Evolutionary conservation across 92 coral and sea anemone genomes (phyloP).

Genomic region (Actinernus sp.): DNA sequence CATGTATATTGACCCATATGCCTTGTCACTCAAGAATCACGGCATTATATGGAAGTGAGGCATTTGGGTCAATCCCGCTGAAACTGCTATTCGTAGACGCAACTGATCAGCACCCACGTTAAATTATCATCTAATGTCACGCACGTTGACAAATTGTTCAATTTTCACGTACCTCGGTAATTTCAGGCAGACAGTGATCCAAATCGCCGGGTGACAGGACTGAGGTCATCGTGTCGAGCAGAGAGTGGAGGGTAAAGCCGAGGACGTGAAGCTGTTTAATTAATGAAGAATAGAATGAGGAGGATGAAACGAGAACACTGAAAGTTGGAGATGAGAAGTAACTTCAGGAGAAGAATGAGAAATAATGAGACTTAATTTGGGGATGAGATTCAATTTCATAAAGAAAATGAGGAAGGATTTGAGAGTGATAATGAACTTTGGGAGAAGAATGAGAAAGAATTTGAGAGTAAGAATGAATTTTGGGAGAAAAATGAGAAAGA

Average conservation of each 20-base stretch:
- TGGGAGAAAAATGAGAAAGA: not conserved
- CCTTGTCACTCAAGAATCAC: too few species aligned
- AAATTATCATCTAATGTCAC: too few species aligned
- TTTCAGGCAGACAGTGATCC: constrained; percentile 72
- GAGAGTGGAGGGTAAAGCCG: constrained; percentile 79
- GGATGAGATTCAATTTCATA: too few species aligned
- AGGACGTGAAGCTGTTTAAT: constrained; percentile 87
- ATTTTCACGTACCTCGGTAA: constrained; percentile 68
- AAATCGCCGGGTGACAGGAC: constrained; percentile 75
- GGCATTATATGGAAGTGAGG: too few species aligned
- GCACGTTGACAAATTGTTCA: not conserved
- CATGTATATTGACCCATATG: too few species aligned
- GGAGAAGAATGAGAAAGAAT: too few species aligned
- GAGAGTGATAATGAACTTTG: too few species aligned
- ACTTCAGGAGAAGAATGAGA: not conserved
- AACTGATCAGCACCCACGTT: too few species aligned
- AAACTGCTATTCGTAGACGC: too few species aligned
- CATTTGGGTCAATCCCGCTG: too few species aligned
- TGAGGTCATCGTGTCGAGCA: constrained; percentile 73
- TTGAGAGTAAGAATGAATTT: not conserved
- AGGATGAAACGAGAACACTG: not conserved
- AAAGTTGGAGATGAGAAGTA: not conserved
- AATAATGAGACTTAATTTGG: not conserved
- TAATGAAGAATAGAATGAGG: not conserved
- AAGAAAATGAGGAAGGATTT: too few species aligned